Conservation (phyloP, 2,113 vertebrate species). For the Arenaria interpres region DNA sequence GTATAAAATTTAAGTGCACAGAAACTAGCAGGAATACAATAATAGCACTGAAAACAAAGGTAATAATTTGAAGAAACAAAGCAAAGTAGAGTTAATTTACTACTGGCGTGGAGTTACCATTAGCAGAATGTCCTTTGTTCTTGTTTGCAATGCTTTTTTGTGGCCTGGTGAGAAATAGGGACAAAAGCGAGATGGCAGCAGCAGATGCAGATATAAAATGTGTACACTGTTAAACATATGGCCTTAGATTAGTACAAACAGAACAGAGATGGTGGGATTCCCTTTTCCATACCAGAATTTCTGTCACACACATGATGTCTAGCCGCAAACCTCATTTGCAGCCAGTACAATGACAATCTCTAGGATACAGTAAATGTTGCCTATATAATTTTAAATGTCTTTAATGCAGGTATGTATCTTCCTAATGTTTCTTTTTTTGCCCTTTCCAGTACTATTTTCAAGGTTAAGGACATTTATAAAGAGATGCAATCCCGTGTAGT, state of each 20-base stretch:
- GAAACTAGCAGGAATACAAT: neutral
- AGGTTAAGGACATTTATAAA: neutral
- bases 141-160: neutral
- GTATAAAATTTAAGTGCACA: neutral
- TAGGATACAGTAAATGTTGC: neutral
- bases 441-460: neutral
- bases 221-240: slow-evolving; percentile 36
- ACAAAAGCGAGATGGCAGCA: slow-evolving; percentile 15
- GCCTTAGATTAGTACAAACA: neutral
- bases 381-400: neutral
- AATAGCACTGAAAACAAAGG: neutral
- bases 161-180: neutral
- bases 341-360: neutral
- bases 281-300: neutral
- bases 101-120: neutral
- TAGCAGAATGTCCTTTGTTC: neutral
- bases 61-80: neutral
- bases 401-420: neutral
- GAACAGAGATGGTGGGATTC: neutral
- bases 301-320: neutral
- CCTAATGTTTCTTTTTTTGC: neutral
- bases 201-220: slow-evolving; percentile 42
- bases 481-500: neutral
- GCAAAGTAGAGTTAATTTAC: neutral
- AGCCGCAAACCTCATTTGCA: neutral